Base-by-base conservation (phyloP, 2,113 vertebrate species). In the Myanophis thanlyinensis region DNA sequence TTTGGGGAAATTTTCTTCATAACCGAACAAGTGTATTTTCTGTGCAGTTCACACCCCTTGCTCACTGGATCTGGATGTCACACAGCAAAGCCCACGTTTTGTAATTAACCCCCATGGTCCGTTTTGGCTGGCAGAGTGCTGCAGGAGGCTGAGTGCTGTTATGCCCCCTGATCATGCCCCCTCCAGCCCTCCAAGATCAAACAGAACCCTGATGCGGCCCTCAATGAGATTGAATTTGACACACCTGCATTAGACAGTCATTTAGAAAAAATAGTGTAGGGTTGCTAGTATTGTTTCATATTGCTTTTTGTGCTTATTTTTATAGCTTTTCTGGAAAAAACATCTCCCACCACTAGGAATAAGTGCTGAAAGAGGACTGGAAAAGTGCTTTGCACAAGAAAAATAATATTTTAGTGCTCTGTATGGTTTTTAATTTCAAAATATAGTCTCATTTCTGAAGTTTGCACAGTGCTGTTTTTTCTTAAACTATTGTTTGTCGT, bases 401-500 rank as follows among this genome's bases (percentile, higher is more conserved):
- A 91, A 18, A n/a, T 47, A 47, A n/a, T 47, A 56, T 15, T 0
- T 80, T 12, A 47, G 12, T 59, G 84, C 12, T 11, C 48, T 13
- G 40, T n/a, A 54, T 48, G 88, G 46, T 49, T 27, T 59, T 9
- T 54, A 23, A 51, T 53, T 56, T 44, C 1, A 12, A 0, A 1
- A 25, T 49, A 93, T 54, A 46, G 22, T 30, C 85, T 59, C 87
- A 80, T 2, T 23, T 80, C 30, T 86, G 52, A 27, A 15, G 5
- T 47, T 90, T 30, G 73, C 23, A n/a, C 46, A 40, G 10, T 40
- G 12, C 23, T 67, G 4, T 47, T 35, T 90, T 59, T 80, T n/a
- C n/a, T 13, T 1, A 2, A 40, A 92, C 6, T 94, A 23, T 91
- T 97, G 51, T 95, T 94, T 89, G 73, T 93, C 85, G 3, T 80